Evolutionary conservation across 2,888 invertebrate species (phyloP).

Genomic region (Trachelus stipa): DNA sequence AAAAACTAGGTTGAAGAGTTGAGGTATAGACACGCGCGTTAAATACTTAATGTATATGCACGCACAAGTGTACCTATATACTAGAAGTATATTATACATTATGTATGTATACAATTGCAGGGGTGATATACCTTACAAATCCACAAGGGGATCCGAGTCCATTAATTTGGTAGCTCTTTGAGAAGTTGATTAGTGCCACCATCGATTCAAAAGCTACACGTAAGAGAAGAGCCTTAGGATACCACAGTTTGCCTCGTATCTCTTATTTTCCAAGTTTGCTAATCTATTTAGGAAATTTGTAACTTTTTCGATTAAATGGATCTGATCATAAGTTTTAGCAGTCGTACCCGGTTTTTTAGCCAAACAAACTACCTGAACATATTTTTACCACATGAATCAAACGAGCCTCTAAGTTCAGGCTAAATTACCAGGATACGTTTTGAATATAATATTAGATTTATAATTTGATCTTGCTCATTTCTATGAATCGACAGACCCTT

Average conservation of each 20-base stretch:
- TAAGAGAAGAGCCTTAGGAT: not conserved
- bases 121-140: not conserved
- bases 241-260: not conserved
- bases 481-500: not conserved
- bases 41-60: not conserved
- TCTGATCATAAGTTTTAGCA: not conserved
- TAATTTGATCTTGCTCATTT: not conserved
- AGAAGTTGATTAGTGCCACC: not conserved
- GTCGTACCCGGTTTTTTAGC: not conserved
- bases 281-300: not conserved
- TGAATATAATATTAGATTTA: not conserved
- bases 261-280: not conserved
- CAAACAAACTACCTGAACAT: not conserved
- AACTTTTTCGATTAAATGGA: not conserved
- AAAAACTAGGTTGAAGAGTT: not conserved
- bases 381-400: not conserved
- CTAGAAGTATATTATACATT: not conserved
- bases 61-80: not conserved
- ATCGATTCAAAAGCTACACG: not conserved
- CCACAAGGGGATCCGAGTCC: not conserved
- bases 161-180: conserved; percentile 1
- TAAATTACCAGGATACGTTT: not conserved
- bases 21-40: not conserved
- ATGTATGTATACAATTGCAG: not conserved
- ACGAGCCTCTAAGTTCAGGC: not conserved